Percentiles rank a stretch among this genome's conserved stretches.
Evolutionary conservation across 2,888 invertebrate species (phyloP).

Genomic region (Yponomeuta malinellus): DNA sequence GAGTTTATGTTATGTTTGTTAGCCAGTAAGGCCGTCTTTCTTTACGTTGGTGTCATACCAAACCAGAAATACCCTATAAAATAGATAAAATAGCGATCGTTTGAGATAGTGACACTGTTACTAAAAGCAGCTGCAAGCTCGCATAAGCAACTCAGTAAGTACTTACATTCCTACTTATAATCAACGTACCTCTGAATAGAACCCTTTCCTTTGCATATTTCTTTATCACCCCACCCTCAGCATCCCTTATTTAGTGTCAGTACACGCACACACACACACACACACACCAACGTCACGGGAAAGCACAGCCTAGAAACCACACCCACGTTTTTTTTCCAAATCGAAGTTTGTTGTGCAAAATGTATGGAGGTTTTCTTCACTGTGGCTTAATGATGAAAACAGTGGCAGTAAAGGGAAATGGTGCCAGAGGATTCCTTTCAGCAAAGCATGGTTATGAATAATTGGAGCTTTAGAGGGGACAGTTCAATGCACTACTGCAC

Average conservation of each 20-base stretch:
- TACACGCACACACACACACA: not conserved
- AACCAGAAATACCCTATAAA: too few species aligned
- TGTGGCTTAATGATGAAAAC: not conserved
- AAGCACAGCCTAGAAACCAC: not conserved
- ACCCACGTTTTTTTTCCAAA: not conserved
- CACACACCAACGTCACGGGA: not conserved
- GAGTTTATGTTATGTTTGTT: too few species aligned
- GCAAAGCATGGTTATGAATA: conserved; percentile 47
- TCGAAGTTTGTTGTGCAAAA: too few species aligned
- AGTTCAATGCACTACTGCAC: conserved; percentile 38
- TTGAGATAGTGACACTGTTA: too few species aligned
- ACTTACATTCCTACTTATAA: conserved; percentile 2
- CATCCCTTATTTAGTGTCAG: not conserved
- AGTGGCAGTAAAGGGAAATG: not conserved
- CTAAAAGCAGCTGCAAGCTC: not conserved
- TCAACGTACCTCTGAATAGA: not conserved
- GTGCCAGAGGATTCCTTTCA: conserved; percentile 33
- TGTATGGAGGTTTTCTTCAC: not conserved
- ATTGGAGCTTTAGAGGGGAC: conserved; percentile 38
- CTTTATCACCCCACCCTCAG: conserved; percentile 1
- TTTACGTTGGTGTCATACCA: too few species aligned
- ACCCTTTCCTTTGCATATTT: not conserved
- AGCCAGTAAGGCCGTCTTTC: too few species aligned
- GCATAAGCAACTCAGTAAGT: not conserved
- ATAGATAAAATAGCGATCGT: too few species aligned